These are phyloP conservation scores for Rallus crepitans DNA, from an alignment of 2,797 vertebrate species.

Conservation along the genomic window DNA sequence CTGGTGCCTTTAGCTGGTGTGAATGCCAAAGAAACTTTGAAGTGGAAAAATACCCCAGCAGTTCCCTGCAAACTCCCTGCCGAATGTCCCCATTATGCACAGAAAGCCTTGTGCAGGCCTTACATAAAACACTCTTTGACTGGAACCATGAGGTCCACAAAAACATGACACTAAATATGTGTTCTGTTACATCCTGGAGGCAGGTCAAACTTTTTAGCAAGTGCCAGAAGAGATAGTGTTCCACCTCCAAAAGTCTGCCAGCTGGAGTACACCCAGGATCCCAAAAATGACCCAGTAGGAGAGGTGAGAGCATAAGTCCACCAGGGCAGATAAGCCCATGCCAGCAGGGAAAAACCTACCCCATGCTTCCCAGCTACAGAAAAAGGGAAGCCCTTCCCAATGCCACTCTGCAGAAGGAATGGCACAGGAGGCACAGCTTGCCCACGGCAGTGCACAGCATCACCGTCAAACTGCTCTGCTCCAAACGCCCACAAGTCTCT, in stretches of 20 bases:
- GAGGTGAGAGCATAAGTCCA: background rate
- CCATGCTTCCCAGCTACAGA: background rate
- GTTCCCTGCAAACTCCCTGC: background rate
- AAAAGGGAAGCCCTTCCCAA: background rate
- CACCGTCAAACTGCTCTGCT: background rate
- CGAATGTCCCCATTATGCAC: background rate
- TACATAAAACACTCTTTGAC: background rate
- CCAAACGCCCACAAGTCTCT: background rate
- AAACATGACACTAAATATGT: background rate
- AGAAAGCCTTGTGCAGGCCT: background rate
- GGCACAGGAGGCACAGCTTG: background rate
- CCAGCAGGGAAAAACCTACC: background rate
- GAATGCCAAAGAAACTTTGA: background rate
- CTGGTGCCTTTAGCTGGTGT: background rate
- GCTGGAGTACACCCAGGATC: background rate
- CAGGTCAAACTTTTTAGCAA: background rate
- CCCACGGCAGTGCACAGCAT: background rate
- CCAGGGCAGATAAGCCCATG: fast-evolving
- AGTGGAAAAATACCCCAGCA: background rate
- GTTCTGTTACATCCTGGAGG: background rate
- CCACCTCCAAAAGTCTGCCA: background rate
- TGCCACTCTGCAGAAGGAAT: background rate
- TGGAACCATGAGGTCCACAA: background rate
- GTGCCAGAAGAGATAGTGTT: background rate
- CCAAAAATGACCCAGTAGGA: background rate